Percentiles rank a stretch among this genome's conserved stretches.
These are phyloP conservation scores for Bibio marci DNA, from an alignment of 2,888 invertebrate genomes.

Conservation along the genomic window DNA sequence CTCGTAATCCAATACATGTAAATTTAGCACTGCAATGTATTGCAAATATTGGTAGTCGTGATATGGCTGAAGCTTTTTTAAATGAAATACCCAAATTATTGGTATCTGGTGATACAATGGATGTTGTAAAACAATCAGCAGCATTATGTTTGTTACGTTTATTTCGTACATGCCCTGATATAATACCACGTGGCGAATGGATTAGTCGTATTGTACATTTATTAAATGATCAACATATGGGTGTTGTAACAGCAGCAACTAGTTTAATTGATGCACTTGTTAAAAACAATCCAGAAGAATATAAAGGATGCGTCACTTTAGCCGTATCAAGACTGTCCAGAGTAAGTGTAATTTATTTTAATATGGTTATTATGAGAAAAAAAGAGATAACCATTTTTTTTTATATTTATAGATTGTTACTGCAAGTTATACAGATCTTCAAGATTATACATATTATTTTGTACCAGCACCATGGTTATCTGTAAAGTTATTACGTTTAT, in stretches of 20 bases:
- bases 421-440: constrained; percentile 95
- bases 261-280: constrained; percentile 96
- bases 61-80: constrained; percentile 99
- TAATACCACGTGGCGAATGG: constrained; percentile 96
- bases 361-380: no score
- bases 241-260: constrained; percentile 97
- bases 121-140: constrained; percentile 98
- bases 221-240: constrained; percentile 97
- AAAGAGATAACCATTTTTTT: not conserved
- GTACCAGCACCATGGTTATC: constrained; percentile 99
- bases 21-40: constrained; percentile 98
- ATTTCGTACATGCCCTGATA: constrained; percentile 88
- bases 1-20: constrained; percentile 94
- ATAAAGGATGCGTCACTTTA: constrained; percentile 95
- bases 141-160: constrained; percentile 89
- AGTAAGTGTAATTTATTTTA: constrained; percentile 29
- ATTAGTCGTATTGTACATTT: constrained; percentile 97
- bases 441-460: constrained; percentile 99
- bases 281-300: constrained; percentile 97
- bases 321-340: constrained; percentile 94
- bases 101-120: constrained; percentile 98
- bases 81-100: constrained; percentile 95
- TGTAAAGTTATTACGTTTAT: constrained; percentile 83
- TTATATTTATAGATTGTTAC: constrained; percentile 68
- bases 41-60: constrained; percentile 97